Evolutionary conservation across 2,797 vertebrate genomes (phyloP).

Genomic region (Pseudomugil gertrudae): DNA sequence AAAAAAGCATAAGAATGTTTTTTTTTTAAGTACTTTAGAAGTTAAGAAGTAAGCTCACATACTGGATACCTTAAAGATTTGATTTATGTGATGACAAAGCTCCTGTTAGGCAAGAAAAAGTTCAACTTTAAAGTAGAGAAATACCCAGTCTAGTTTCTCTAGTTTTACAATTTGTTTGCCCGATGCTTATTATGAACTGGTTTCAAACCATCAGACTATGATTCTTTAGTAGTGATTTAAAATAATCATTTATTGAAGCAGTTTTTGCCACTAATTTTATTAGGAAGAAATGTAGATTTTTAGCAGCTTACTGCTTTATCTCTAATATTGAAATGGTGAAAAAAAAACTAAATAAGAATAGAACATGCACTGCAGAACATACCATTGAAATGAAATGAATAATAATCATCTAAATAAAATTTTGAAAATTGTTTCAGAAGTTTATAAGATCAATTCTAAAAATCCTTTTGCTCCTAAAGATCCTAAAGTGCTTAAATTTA

Average conservation of each 20-base stretch:
- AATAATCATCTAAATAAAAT: background rate
- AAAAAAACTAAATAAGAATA: background rate
- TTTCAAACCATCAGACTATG: background rate
- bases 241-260: background rate
- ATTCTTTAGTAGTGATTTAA: background rate
- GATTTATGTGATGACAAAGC: too few relatives aligned
- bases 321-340: background rate
- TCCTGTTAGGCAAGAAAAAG: too few relatives aligned
- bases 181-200: background rate
- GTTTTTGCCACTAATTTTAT: background rate
- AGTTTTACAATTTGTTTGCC: constrained; percentile 14
- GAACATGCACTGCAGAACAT: too few relatives aligned
- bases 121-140: too few relatives aligned
- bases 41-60: too few relatives aligned
- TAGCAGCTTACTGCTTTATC: background rate
- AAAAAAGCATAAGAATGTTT: too few relatives aligned
- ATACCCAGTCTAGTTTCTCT: background rate
- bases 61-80: too few relatives aligned
- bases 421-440: background rate
- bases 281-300: background rate
- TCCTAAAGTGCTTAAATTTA: background rate
- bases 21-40: too few relatives aligned
- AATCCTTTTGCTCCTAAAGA: background rate
- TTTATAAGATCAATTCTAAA: background rate
- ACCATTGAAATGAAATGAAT: background rate